Evolutionary conservation across 2,888 invertebrate genomes (phyloP).

Genomic region (Caenorhabditis zanzibari): DNA sequence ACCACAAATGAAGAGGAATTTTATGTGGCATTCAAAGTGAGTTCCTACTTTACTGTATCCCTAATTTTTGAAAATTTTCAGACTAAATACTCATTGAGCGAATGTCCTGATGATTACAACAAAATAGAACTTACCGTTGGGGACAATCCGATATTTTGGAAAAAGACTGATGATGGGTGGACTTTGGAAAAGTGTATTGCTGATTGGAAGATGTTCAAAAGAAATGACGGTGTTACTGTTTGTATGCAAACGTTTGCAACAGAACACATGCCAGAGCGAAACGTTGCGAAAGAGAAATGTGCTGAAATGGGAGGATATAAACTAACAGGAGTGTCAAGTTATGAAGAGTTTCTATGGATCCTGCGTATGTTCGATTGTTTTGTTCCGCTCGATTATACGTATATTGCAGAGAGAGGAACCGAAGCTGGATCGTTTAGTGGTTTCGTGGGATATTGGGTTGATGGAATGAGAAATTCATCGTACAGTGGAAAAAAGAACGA

Average conservation of each 20-base stretch:
- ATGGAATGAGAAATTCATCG: not conserved
- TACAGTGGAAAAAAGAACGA: not conserved
- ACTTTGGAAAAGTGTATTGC: slow-evolving; percentile 10
- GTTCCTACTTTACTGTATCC: not conserved
- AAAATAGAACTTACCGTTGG: not conserved
- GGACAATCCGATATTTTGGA: not conserved
- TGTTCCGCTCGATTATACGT: not conserved
- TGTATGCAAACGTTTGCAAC: slow-evolving; percentile 10
- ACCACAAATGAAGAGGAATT: not conserved
- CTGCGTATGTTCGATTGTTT: not conserved
- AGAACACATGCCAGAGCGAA: not conserved
- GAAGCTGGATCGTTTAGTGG: not conserved
- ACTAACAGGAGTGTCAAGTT: not conserved
- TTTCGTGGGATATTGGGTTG: slow-evolving; percentile 15
- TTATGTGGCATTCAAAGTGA: slow-evolving; percentile 31
- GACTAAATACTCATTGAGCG: not conserved
- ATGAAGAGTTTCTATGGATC: slow-evolving; percentile 2
- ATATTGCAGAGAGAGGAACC: not conserved
- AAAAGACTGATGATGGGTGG: not conserved
- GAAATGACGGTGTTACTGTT: not conserved
- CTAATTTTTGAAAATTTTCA: not conserved
- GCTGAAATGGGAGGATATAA: slow-evolving; percentile 6
- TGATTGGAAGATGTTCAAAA: slow-evolving; percentile 29
- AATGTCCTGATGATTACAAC: slow-evolving; percentile 5
- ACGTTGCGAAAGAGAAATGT: not conserved